Evolutionary conservation across 23 tunicate genomes (phyloP), one percentile per base, ranked within the genome.

Genomic region (Halocynthia roretzi): DNA sequence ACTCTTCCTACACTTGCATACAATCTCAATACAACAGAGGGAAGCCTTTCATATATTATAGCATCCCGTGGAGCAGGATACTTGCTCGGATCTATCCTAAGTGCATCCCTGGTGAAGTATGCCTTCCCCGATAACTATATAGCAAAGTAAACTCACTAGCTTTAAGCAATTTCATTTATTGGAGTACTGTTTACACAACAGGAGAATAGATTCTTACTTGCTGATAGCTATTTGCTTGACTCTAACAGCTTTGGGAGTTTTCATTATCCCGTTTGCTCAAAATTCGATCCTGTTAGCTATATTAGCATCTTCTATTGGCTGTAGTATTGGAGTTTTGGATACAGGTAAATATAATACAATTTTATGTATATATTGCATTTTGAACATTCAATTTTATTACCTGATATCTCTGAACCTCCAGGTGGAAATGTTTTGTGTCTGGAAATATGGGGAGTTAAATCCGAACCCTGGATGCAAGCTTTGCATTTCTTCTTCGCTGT

Each of bases 381-480:
- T 31, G 44, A 31, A 31, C 44, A 1, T 31, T 31, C 44, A 31
- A 31, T 31, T 31, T 31, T 31, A 31, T 31, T 31, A 31, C 44
- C 2, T 31, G 44, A 31, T 31, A 31, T 31, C 44, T 31, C 4
- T 31, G 44, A 19, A 56, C 53, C 70, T 84, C 7, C 60, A 91
- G 97, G 89, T 81, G 97, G 95, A 23, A 88, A 88, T 88, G 95
- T 88, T 11, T 48, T 88, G 80, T 88, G 95, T 66, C 72, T 88
- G 49, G 57, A 76, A 65, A 80, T 70, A 51, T 88, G 95, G 95
- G 95, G 95, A 10, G 80, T 73, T 54, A 76, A 83, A 67, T 88
- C 95, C 40, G 95, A 79, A 19, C 86, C 95, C 9, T 88, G 57
- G 76, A 82, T 88, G 86, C 95, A 88, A 51, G 58, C 78, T 52